Base-by-base conservation (phyloP, 2,113 vertebrate genomes). In the Murina feae region DNA sequence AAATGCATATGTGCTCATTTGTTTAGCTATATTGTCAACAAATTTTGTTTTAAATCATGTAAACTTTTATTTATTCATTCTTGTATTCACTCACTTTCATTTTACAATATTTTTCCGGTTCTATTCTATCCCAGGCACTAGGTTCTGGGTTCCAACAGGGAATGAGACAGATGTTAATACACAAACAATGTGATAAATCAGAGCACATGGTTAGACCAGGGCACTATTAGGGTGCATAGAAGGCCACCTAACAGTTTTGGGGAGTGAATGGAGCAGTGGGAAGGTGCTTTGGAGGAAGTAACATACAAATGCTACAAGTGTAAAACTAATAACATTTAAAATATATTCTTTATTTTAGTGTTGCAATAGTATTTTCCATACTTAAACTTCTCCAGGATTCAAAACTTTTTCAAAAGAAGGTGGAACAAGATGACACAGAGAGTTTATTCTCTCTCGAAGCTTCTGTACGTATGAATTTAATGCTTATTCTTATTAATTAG, bases 361-460 rank as follows among this genome's bases (percentile, higher is more conserved):
- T 98, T 91, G 98, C 99, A 66, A 98, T 98, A 91, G 98, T 98
- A 83, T 98, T 98, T 89, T 99, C 99, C 90, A 98, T 98, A 44
- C 97, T 99, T 95, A 97, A 81, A 94, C 98, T 99, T 86, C 98
- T 99, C 79, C 98, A 99, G 96, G 98, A 98, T 17, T 98, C 98
- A 74, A 97, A 98, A 90, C 79, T 98, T 88, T 98, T 98, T 89
- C 95, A 95, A n/a, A 75, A 71, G 72, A 95, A 97, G 4, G 1
- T 2, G 39, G 35, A 17, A 25, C 39, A 13, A 51, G 93, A 86
- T 78, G 80, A 86, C 9, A 12, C 30, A 95, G 85, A 97, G 35
- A 91, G 47, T 10, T 23, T 13, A 55, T 23, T 81, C 96, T 96
- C 85, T 91, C 16, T 6, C 30, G 25, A 32, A 21, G 9, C 17